A percentile compares a stretch with the other conserved stretches of the same genome.
phyloP scores from a whole-genome alignment of 1,140 invertebrate genomes.

The Heliconius nattereri region DNA sequence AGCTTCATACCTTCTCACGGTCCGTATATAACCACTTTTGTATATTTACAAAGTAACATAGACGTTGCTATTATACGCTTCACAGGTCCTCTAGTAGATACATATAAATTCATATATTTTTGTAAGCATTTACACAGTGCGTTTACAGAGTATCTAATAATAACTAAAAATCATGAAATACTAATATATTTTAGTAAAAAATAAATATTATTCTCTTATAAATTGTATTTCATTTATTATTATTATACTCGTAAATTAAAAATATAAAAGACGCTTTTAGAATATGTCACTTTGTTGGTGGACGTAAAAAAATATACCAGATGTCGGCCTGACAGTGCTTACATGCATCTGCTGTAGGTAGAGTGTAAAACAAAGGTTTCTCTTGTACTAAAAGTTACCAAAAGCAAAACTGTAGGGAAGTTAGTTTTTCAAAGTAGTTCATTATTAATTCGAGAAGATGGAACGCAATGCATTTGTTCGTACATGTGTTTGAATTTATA shows the following conservation, averaged over 20 bases:
- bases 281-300: constrained; percentile 49
- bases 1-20: too few relatives aligned
- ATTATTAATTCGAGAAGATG: constrained; percentile 17
- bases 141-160: too few relatives aligned
- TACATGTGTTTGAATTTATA: not conserved
- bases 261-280: constrained; percentile 21
- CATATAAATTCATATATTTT: too few relatives aligned
- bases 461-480: too few relatives aligned
- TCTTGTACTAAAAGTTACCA: constrained; percentile 55
- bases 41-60: too few relatives aligned
- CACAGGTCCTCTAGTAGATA: too few relatives aligned
- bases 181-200: not conserved
- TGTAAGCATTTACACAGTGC: too few relatives aligned
- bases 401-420: constrained; percentile 38
- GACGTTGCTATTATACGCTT: too few relatives aligned
- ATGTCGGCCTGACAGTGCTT: constrained; percentile 67
- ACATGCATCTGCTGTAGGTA: constrained; percentile 68
- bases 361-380: constrained; percentile 70
- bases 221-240: too few relatives aligned
- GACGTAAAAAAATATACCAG: constrained; percentile 73
- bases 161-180: not conserved
- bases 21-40: too few relatives aligned
- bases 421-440: constrained; percentile 29
- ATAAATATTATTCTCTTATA: too few relatives aligned
- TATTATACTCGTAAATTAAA: too few relatives aligned